Evolutionary conservation across 2,797 vertebrate genomes (phyloP).

Genomic region (Manis pentadactyla): DNA sequence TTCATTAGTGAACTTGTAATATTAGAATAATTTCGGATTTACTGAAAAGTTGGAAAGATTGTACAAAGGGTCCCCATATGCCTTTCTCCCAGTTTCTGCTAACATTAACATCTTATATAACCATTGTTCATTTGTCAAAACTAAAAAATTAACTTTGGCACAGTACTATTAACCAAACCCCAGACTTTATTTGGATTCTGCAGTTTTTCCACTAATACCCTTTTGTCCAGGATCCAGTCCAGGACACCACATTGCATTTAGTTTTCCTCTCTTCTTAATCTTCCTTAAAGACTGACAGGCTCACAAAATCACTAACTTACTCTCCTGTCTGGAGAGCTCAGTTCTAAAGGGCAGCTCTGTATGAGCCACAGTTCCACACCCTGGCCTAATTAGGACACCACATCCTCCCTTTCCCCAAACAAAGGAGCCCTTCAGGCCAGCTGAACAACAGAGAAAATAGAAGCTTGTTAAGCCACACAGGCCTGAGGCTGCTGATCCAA

Average conservation of each 20-base stretch:
- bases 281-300: constrained; percentile 39
- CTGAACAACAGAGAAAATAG: constrained; percentile 74
- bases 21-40: not conserved
- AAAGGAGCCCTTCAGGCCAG: constrained; percentile 79
- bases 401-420: constrained; percentile 57
- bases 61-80: not conserved
- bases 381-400: constrained; percentile 67
- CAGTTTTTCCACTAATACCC: not conserved
- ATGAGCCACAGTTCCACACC: constrained; percentile 47
- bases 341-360: constrained; percentile 59
- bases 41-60: not conserved
- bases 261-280: not conserved
- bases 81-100: not conserved
- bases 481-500: constrained; percentile 74
- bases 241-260: not conserved
- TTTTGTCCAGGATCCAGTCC: not conserved
- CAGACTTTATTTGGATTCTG: not conserved
- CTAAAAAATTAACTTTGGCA: not conserved
- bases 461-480: constrained; percentile 71
- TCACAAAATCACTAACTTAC: constrained; percentile 28
- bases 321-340: constrained; percentile 21
- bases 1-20: not conserved
- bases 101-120: not conserved
- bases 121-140: constrained; percentile 21
- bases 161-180: not conserved